These are phyloP conservation scores for Cercocebus atys DNA, from an alignment of 2,113 vertebrate genomes.

Conservation along the genomic window DNA sequence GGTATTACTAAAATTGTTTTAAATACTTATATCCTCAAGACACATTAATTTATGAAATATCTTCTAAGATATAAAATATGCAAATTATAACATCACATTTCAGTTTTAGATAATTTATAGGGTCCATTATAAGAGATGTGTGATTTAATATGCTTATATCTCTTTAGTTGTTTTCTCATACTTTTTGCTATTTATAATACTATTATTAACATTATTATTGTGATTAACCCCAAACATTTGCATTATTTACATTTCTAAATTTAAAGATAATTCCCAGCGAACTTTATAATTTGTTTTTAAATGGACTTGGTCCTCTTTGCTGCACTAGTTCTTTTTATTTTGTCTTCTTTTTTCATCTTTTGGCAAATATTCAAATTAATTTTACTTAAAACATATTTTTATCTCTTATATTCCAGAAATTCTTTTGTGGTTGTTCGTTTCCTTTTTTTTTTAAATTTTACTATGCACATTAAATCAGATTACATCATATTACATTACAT, in stretches of 20 bases:
- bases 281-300: neutral
- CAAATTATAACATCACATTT: neutral
- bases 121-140: neutral
- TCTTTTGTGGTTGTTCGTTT: neutral
- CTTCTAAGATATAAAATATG: neutral
- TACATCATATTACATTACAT: neutral
- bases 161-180: neutral
- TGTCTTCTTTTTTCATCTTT: neutral
- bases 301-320: neutral
- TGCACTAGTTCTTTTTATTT: neutral
- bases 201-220: neutral
- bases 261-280: neutral
- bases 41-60: neutral
- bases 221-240: neutral
- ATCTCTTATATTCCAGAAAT: neutral
- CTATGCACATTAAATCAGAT: neutral
- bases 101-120: neutral
- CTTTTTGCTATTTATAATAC: neutral
- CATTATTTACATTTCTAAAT: neutral
- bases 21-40: neutral
- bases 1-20: neutral
- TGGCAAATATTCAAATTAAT: neutral
- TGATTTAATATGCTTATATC: neutral
- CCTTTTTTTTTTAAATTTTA: neutral
- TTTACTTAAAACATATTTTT: neutral